Evolutionary conservation across 2,888 invertebrate species (phyloP).

Genomic region (Melinaea marsaeus): DNA sequence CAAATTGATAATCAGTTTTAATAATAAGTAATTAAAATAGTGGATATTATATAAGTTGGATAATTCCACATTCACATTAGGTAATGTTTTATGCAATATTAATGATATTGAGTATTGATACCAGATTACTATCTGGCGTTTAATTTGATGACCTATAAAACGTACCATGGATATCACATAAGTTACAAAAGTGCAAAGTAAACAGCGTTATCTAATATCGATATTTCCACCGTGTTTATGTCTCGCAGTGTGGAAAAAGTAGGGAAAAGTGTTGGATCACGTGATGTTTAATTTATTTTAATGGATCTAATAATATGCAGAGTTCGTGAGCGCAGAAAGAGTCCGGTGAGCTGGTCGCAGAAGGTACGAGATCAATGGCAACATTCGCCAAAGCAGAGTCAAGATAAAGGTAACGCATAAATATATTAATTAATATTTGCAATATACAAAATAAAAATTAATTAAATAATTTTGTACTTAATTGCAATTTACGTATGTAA

Average conservation of each 20-base stretch:
- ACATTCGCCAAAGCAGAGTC: slow-evolving; percentile 67
- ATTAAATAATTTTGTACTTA: no score
- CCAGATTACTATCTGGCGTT: slow-evolving; percentile 14
- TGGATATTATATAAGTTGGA: no score
- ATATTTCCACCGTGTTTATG: slow-evolving; percentile 44
- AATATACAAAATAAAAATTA: no score
- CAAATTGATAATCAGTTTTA: no score
- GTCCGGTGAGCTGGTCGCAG: slow-evolving; percentile 80
- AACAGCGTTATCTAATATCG: slow-evolving; percentile 59
- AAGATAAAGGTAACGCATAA: slow-evolving; percentile 51
- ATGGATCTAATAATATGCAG: slow-evolving; percentile 63
- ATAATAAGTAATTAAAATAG: no score
- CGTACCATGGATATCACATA: slow-evolving; percentile 37
- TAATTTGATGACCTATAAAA: slow-evolving; percentile 35
- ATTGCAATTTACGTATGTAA: no score
- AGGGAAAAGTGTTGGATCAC: slow-evolving; percentile 33
- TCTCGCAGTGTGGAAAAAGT: slow-evolving; percentile 40
- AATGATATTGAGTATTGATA: no score
- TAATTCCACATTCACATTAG: no score
- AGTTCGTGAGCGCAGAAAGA: slow-evolving; percentile 74
- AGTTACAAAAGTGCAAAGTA: slow-evolving; percentile 54
- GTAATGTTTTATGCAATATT: no score
- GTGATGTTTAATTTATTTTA: slow-evolving; percentile 17
- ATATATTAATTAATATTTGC: no score
- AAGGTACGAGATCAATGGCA: slow-evolving; percentile 81